These are phyloP conservation scores for Leucophenga varia DNA, from an alignment of 1,140 invertebrate species.

Conservation along the genomic window DNA sequence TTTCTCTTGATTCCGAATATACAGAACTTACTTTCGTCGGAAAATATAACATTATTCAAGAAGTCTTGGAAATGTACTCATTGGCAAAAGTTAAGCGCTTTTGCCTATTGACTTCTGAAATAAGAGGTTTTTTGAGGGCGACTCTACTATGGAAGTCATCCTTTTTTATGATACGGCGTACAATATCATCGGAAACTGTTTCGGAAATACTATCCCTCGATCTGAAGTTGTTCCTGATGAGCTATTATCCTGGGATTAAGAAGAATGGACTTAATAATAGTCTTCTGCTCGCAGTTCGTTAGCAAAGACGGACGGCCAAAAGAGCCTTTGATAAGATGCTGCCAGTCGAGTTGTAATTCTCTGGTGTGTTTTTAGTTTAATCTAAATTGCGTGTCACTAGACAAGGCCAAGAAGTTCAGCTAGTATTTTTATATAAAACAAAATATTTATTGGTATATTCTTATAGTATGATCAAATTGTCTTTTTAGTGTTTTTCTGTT, in stretches of 20 bases:
- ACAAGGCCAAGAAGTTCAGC: too few relatives aligned
- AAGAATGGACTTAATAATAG: conserved; percentile 5
- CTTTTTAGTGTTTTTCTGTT: too few relatives aligned
- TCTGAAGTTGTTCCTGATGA: conserved; percentile 9
- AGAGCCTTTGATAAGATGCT: conserved; percentile 10
- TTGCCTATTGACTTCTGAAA: conserved; percentile 20
- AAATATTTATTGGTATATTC: too few relatives aligned
- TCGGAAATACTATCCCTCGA: too few relatives aligned
- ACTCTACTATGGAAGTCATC: conserved; percentile 1
- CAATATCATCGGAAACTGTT: too few relatives aligned
- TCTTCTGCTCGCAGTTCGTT: conserved; percentile 6
- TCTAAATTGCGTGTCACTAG: too few relatives aligned
- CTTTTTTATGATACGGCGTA: conserved; percentile 5
- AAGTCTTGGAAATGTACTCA: conserved; percentile 13
- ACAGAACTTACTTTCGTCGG: conserved; percentile 40
- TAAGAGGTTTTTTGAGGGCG: conserved; percentile 19
- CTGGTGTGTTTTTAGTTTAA: too few relatives aligned
- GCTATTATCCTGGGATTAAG: conserved; percentile 6
- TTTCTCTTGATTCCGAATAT: conserved; percentile 27
- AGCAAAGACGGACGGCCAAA: conserved; percentile 1
- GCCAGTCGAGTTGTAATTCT: conserved; percentile 11
- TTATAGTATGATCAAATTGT: too few relatives aligned
- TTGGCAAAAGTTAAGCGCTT: conserved; percentile 28
- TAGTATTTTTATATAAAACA: too few relatives aligned
- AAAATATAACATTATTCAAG: conserved; percentile 30